These are phyloP conservation scores for Rhyzopertha dominica DNA, from an alignment of 1,140 invertebrate species.

Conservation along the genomic window DNA sequence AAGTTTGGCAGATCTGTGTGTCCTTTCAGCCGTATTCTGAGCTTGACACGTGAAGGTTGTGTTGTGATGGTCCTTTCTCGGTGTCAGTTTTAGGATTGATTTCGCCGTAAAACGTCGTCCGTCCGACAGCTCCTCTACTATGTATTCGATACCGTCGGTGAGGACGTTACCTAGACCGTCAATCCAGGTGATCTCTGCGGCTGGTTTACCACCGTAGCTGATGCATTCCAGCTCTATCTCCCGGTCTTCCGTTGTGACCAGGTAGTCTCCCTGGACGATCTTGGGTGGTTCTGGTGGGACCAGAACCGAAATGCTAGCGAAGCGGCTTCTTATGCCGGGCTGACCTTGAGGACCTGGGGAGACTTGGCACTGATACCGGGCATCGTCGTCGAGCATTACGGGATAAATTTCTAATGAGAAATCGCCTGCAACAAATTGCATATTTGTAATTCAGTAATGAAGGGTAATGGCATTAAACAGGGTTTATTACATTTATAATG, in stretches of 20 bases:
- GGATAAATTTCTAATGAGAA: conserved; percentile 82
- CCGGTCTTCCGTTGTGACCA: conserved; percentile 80
- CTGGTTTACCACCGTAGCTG: conserved; percentile 84
- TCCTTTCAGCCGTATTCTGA: conserved; percentile 78
- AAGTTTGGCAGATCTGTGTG: conserved; percentile 71
- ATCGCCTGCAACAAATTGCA: conserved; percentile 70
- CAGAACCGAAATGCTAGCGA: conserved; percentile 77
- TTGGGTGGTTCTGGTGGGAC: conserved; percentile 85
- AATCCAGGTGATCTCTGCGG: conserved; percentile 91
- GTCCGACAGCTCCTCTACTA: conserved; percentile 68
- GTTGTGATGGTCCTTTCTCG: conserved; percentile 82
- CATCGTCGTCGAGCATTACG: conserved; percentile 85
- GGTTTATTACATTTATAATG: too few species aligned
- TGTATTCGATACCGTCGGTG: conserved; percentile 67
- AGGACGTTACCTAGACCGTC: conserved; percentile 74
- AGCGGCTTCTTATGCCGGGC: conserved; percentile 73
- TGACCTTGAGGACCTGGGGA: conserved; percentile 63
- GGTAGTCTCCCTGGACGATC: conserved; percentile 76
- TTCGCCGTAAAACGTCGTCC: conserved; percentile 75
- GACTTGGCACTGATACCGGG: conserved; percentile 87
- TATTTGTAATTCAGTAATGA: too few species aligned
- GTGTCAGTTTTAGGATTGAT: conserved; percentile 78
- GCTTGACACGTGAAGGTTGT: conserved; percentile 88
- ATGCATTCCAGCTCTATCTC: conserved; percentile 86
- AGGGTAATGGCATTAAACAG: too few species aligned